phyloP scores from a whole-genome alignment of 2,888 invertebrate genomes.

The Acholoe squamosa region DNA sequence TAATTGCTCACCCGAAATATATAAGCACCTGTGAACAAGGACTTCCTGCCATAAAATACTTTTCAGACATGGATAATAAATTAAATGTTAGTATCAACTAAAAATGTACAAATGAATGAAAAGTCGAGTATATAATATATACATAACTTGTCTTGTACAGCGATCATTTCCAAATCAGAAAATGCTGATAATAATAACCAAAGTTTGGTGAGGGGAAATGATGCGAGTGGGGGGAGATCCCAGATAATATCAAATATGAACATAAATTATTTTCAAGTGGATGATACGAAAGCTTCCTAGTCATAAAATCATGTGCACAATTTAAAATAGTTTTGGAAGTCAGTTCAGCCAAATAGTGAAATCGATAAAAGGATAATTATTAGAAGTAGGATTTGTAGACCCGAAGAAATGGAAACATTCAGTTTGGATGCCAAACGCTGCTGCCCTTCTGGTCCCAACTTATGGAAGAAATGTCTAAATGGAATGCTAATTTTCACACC shows the following conservation, averaged over 20 bases:
- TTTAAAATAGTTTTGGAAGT: neutral
- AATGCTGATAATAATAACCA: neutral
- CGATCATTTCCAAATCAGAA: neutral
- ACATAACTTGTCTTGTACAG: neutral
- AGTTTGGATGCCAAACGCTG: slow-evolving; percentile 4
- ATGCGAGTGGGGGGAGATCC: neutral
- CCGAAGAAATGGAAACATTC: neutral
- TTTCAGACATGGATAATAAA: slow-evolving; percentile 1
- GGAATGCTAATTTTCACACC: slow-evolving; percentile 6
- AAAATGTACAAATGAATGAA: slow-evolving; percentile 17
- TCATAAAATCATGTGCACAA: neutral
- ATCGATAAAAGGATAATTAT: neutral
- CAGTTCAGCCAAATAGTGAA: neutral
- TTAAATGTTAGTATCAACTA: neutral
- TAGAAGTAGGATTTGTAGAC: neutral
- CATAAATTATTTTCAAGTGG: neutral
- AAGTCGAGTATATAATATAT: neutral
- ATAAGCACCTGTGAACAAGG: slow-evolving; percentile 23
- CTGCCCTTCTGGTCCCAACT: slow-evolving; percentile 9
- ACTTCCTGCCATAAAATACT: neutral
- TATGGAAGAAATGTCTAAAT: slow-evolving; percentile 22
- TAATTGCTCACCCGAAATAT: neutral
- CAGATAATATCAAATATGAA: neutral
- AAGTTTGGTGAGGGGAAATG: neutral
- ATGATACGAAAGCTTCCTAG: neutral